Conservation (phyloP, 2,113 vertebrate species). For the Plecturocebus donacophilus region DNA sequence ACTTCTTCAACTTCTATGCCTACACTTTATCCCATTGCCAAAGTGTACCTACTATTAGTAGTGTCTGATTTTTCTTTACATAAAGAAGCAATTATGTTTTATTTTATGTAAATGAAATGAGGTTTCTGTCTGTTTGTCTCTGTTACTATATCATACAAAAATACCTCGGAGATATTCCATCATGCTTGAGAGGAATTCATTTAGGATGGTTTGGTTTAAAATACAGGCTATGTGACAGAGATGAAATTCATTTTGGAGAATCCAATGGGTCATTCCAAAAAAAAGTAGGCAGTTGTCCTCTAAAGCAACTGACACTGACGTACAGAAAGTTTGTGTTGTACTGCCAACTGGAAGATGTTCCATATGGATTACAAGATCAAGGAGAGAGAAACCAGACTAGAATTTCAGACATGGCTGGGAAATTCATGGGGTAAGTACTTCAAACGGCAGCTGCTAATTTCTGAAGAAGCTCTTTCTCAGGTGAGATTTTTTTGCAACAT, state of each 20-base stretch:
- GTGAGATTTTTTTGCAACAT: neutral
- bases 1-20: neutral
- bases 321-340: neutral
- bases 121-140: neutral
- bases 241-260: neutral
- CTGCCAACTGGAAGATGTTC: neutral
- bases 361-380: neutral
- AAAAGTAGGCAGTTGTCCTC: neutral
- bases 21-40: neutral
- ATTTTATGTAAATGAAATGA: neutral
- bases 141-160: neutral
- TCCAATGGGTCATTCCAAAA: neutral
- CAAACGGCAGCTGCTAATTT: neutral
- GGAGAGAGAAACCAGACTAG: neutral
- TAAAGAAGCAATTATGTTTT: neutral
- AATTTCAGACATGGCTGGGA: neutral
- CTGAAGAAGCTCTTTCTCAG: neutral
- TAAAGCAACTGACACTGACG: neutral
- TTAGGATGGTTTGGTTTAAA: neutral
- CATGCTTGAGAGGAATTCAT: neutral
- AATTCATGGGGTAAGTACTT: neutral
- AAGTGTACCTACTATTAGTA: neutral
- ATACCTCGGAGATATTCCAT: neutral
- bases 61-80: neutral
- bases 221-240: neutral